These are phyloP conservation scores for Hyperoplus lanceolatus DNA, from an alignment of 2,797 vertebrate species.

Conservation along the genomic window DNA sequence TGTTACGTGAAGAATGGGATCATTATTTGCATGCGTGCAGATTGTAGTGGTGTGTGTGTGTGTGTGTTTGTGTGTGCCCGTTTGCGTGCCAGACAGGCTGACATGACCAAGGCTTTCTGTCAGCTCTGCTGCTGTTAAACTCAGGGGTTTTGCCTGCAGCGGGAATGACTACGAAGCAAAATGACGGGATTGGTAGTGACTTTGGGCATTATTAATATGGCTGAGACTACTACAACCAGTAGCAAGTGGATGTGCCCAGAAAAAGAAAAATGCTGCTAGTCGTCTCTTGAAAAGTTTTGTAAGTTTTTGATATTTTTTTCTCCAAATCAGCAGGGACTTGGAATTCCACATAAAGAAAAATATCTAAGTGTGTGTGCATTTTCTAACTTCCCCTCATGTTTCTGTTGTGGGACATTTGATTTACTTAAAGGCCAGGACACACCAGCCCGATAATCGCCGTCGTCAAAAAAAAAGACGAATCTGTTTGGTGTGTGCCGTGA, in stretches of 20 bases:
- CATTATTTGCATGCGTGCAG: constrained; percentile 29
- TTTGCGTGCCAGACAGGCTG: constrained; percentile 38
- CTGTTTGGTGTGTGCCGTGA: no score
- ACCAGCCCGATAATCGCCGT: no score
- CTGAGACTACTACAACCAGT: constrained; percentile 26
- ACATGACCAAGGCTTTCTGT: constrained; percentile 62
- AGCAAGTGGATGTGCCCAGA: constrained; percentile 21
- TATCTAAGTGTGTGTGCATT: neutral
- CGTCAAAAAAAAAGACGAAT: no score
- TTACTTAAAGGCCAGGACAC: no score
- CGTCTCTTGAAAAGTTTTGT: constrained; percentile 22
- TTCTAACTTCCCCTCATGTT: neutral
- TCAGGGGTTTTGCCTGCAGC: constrained; percentile 47
- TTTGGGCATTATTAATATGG: constrained; percentile 55
- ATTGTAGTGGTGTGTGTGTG: constrained; percentile 19
- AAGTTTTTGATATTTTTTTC: neutral
- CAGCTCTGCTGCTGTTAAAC: constrained; percentile 60
- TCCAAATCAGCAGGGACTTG: constrained; percentile 16
- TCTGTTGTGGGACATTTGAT: constrained; percentile 1
- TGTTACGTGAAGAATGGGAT: constrained; percentile 34
- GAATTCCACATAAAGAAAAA: constrained; percentile 8
- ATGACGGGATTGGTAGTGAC: constrained; percentile 51
- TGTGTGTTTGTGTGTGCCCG: neutral
- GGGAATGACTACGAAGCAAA: constrained; percentile 27
- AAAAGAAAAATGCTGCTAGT: constrained; percentile 30